phyloP scores from a whole-genome alignment of 1,140 invertebrate species.

The Copidosoma floridanum region DNA sequence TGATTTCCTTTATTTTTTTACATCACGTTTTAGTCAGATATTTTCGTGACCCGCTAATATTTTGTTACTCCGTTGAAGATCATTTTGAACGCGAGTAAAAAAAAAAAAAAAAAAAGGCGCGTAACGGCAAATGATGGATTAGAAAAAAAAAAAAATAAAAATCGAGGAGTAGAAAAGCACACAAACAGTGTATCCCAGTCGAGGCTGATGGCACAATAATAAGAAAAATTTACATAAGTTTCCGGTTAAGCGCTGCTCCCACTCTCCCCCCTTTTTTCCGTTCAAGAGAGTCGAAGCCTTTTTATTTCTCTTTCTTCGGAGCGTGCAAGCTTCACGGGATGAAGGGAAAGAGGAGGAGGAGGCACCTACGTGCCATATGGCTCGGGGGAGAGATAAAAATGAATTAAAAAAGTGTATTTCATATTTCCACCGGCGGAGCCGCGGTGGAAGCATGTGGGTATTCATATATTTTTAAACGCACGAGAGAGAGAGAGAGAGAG shows the following conservation, averaged over 20 bases:
- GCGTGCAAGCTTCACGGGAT: slow-evolving; percentile 23
- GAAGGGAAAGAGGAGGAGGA: slow-evolving; percentile 34
- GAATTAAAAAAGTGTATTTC: slow-evolving; percentile 28
- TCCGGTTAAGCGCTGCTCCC: slow-evolving; percentile 2
- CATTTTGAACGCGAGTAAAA: too few relatives aligned
- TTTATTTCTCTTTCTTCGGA: slow-evolving; percentile 21
- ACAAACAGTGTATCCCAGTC: too few relatives aligned
- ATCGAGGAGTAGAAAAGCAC: too few relatives aligned
- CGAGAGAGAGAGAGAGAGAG: not conserved
- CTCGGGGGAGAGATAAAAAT: slow-evolving; percentile 42
- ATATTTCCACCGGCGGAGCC: slow-evolving; percentile 52
- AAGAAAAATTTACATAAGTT: slow-evolving; percentile 7
- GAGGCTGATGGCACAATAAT: too few relatives aligned
- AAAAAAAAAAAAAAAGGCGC: too few relatives aligned
- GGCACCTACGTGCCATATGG: slow-evolving; percentile 45
- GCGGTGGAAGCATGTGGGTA: slow-evolving; percentile 14
- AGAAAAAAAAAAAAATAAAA: too few relatives aligned
- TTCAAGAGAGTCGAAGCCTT: too few relatives aligned
- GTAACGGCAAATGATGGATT: too few relatives aligned
- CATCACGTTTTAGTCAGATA: too few relatives aligned
- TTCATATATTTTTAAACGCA: slow-evolving; percentile 40
- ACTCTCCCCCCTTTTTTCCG: slow-evolving; percentile 21
- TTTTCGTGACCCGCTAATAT: too few relatives aligned
- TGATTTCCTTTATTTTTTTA: too few relatives aligned
- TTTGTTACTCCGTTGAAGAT: too few relatives aligned